Evolutionary conservation across 2,888 invertebrate species (phyloP).

Genomic region (Dynastes tityus): DNA sequence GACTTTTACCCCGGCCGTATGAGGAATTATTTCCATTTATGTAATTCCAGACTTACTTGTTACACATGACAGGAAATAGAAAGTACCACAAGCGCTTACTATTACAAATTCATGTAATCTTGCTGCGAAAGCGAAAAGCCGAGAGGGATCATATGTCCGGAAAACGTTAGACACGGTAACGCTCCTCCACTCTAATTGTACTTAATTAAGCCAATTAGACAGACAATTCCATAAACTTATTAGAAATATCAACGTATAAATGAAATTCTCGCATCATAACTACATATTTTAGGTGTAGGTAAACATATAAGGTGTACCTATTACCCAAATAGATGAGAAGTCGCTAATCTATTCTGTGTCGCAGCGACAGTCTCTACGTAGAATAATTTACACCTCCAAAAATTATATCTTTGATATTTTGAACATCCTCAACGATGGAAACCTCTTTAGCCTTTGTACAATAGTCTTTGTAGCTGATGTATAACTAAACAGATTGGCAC

Average conservation of each 20-base stretch:
- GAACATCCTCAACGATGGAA: too few species aligned
- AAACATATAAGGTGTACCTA: not conserved
- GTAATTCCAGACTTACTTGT: not conserved
- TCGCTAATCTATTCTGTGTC: too few species aligned
- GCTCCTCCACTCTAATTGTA: not conserved
- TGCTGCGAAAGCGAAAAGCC: not conserved
- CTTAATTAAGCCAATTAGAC: conserved; percentile 22
- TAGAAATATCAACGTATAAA: not conserved
- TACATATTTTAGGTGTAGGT: conserved; percentile 4
- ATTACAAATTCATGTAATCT: conserved; percentile 3
- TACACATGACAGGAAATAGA: not conserved
- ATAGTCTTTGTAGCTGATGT: too few species aligned
- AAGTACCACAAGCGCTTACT: not conserved
- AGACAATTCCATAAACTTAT: conserved; percentile 17
- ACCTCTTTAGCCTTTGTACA: too few species aligned
- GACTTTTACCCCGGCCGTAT: too few species aligned
- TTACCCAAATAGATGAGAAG: not conserved
- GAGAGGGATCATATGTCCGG: conserved; percentile 5
- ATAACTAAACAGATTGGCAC: too few species aligned
- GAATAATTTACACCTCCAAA: too few species aligned
- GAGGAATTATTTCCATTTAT: too few species aligned
- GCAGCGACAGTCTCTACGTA: too few species aligned
- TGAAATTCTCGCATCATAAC: conserved; percentile 14
- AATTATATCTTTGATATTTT: too few species aligned
- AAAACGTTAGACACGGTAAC: not conserved